Evolutionary conservation across 2,888 invertebrate genomes (phyloP), one percentile per base, ranked within the genome.

Genomic region (Clunio marinus): DNA sequence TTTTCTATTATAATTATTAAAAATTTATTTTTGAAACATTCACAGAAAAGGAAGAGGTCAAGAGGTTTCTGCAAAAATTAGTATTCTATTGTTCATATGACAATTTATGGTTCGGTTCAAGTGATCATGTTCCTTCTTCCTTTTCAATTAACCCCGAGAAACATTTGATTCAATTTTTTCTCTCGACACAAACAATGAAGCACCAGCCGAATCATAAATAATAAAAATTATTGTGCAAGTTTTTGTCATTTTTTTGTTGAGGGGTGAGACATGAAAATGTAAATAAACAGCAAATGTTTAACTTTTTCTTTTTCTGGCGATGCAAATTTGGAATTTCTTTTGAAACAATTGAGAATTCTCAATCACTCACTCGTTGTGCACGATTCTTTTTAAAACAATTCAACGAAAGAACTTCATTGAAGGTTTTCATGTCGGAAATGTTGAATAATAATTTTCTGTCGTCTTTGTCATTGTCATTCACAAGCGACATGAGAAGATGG

Each of bases 341-440:
- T 32, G 32, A 32, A 32, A n/a, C 10, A 32, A 32, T 32, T 32
- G 32, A 32, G 32, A 32, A 7, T 32, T 32, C 5, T 7, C 32
- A 10, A 32, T 32, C 32, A 32, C n/a, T n/a, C 32, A 10, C 10
- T 45, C 45, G 7, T 5, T 15, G 45, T 5, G 3, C 7, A 45
- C 4, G 4, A 45, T 45, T 45, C 4, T 4, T 15, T 15, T 45
- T 15, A 15, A n/a, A 15, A 45, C 7, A 5, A 45, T 45, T 15
- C 7, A 15, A 45, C 15, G 45, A 45, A 32, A 32, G n/a, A n/a
- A n/a, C n/a, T n/a, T n/a, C n/a, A n/a, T n/a, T n/a, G n/a, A n/a
- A n/a, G n/a, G n/a, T n/a, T n/a, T n/a, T n/a, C n/a, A n/a, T 51
- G 51, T 51, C 51, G 51, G 51, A 51, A 51, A 51, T 51, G 51